These are phyloP conservation scores for Drosophila percnosoma DNA, from an alignment of 2,888 invertebrate species.

Conservation along the genomic window DNA sequence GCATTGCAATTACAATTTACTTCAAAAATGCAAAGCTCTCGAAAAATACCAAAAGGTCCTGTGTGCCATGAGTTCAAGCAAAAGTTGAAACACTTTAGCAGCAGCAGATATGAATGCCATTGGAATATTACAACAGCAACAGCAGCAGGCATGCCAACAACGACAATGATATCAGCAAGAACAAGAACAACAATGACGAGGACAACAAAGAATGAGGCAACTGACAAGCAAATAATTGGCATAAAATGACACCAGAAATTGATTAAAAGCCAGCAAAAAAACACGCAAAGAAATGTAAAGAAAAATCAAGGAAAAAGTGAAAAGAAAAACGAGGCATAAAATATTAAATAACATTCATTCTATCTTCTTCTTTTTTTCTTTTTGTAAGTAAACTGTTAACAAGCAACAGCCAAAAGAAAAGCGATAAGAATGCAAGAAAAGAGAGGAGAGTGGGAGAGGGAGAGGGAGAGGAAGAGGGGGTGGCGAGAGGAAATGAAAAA, in stretches of 20 bases:
- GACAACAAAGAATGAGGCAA: constrained; percentile 27
- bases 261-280: constrained; percentile 59
- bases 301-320: constrained; percentile 10
- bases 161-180: background rate
- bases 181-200: constrained; percentile 18
- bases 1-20: constrained; percentile 5
- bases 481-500: constrained; percentile 66
- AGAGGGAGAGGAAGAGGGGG: background rate
- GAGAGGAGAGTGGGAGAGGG: background rate
- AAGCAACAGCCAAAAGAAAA: constrained; percentile 68
- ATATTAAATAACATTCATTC: constrained; percentile 69
- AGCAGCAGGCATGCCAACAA: background rate
- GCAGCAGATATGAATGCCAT: constrained; percentile 45
- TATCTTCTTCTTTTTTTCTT: constrained; percentile 1
- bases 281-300: constrained; percentile 14
- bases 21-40: constrained; percentile 18
- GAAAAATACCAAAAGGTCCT: constrained; percentile 11
- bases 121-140: constrained; percentile 19
- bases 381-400: constrained; percentile 60
- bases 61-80: constrained; percentile 18
- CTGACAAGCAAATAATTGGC: constrained; percentile 68
- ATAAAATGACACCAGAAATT: constrained; percentile 74
- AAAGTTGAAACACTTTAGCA: constrained; percentile 28
- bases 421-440: constrained; percentile 63
- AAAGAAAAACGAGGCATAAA: constrained; percentile 51